Percentiles rank a stretch among this genome's conserved stretches.
phyloP scores from a whole-genome alignment of 2,888 invertebrate genomes.

The Ochropleura leucogaster region DNA sequence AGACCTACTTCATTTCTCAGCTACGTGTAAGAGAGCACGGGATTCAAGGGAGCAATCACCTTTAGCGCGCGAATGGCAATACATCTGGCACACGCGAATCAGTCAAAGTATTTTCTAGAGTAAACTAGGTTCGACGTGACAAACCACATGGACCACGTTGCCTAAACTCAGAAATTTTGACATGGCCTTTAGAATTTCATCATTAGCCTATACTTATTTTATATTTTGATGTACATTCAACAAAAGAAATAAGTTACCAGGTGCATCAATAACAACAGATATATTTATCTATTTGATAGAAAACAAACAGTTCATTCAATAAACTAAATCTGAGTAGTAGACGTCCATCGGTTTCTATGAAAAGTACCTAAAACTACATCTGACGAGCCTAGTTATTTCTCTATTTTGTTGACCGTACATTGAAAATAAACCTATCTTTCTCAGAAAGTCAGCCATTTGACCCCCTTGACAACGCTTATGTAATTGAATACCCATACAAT shows the following conservation, averaged over 20 bases:
- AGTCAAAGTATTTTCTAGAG: slow-evolving; percentile 61
- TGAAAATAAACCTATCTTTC: not conserved
- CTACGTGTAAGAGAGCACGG: slow-evolving; percentile 58
- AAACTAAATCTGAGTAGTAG: too few species aligned
- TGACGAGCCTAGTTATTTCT: too few species aligned
- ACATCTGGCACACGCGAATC: slow-evolving; percentile 61
- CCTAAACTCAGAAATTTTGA: not conserved
- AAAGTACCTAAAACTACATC: too few species aligned
- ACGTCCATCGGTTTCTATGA: too few species aligned
- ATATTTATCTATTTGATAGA: too few species aligned
- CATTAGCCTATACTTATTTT: not conserved
- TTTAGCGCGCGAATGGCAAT: slow-evolving; percentile 47
- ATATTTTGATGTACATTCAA: not conserved
- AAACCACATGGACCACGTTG: slow-evolving; percentile 7
- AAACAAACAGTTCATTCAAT: too few species aligned
- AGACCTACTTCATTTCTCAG: slow-evolving; percentile 57
- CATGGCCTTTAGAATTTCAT: not conserved
- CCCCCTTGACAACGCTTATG: not conserved
- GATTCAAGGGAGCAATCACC: slow-evolving; percentile 72
- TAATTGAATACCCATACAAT: not conserved
- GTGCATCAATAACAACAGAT: too few species aligned
- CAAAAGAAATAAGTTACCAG: too few species aligned
- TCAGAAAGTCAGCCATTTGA: not conserved
- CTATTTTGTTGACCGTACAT: too few species aligned
- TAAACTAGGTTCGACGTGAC: slow-evolving; percentile 7